Evolutionary conservation across 2,888 invertebrate species (phyloP).

Genomic region (Drosophila demipolita): DNA sequence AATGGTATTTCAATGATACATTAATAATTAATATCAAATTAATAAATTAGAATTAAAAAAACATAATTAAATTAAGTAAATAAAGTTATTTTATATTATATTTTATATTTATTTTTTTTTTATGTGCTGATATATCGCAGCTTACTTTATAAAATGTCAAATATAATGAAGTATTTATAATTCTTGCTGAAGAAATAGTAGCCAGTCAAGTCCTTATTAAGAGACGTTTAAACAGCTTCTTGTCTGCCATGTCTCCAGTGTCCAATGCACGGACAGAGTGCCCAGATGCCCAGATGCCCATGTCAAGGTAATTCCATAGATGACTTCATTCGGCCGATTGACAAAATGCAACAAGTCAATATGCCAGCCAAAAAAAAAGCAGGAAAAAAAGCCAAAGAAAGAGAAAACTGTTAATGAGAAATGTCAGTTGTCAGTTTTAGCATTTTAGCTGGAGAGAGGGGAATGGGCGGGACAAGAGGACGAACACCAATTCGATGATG

Average conservation of each 20-base stretch:
- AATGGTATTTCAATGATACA: not conserved
- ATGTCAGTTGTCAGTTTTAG: constrained; percentile 76
- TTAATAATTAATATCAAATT: not conserved
- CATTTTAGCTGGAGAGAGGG: constrained; percentile 15
- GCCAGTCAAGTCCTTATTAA: not conserved
- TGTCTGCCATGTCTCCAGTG: constrained; percentile 4
- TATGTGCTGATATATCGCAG: not conserved
- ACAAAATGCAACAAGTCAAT: constrained; percentile 69
- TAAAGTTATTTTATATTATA: too few relatives aligned
- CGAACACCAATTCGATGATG: constrained; percentile 26
- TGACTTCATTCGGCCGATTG: constrained; percentile 65
- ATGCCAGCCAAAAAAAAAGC: constrained; percentile 35
- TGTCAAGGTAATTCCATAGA: constrained; percentile 55
- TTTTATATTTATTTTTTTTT: too few relatives aligned
- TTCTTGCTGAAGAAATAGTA: not conserved
- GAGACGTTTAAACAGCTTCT: constrained; percentile 5
- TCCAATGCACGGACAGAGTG: not conserved
- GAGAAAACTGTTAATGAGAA: constrained; percentile 74
- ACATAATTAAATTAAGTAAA: not conserved
- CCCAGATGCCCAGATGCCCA: constrained; percentile 22
- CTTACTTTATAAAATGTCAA: not conserved
- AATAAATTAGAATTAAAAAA: too few relatives aligned
- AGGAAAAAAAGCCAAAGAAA: constrained; percentile 1
- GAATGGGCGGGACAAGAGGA: constrained; percentile 2
- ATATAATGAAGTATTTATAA: not conserved